Evolutionary conservation across 2,888 invertebrate species (phyloP), one percentile per base, ranked within the genome.

Genomic region (Therioaphis trifolii): DNA sequence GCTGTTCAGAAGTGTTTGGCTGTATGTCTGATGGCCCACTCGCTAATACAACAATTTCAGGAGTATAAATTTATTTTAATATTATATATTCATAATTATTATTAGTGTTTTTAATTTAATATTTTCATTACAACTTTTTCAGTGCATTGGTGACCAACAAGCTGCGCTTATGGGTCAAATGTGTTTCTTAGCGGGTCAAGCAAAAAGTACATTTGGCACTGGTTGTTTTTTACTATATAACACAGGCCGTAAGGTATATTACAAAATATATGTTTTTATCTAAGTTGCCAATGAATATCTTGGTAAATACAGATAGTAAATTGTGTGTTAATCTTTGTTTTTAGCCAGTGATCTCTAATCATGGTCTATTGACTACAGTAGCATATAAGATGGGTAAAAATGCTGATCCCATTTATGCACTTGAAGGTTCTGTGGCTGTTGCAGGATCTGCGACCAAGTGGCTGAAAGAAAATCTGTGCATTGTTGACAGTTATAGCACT

Each of bases 111-210:
- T 9, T 14, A 15, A 40, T 46, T 35, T 49, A 21, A 61, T 46
- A 40, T 12, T 29, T 43, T 63, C 49, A 35, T 40, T 49, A 3
- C 29, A 15, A 55, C 43, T n/a, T 69, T 58, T 12, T 58, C 11
- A 96, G 93, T 95, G 96, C 88, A 89, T 98, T 88, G 98, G 98
- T 29, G 99, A 99, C 89, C 99, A 99, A 88, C 98, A 98, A 88
- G 94, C 98, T 0, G 96, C 97, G 0, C 89, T 98, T 18, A 93
- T 98, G 0, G 98, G 98, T 0, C 97, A 98, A 88, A 93, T 94
- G 88, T 98, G 98, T 87, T 91, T 97, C 66, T 92, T 93, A 84
- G 92, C 93, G 0, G 98, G 98, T 0, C 94, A 95, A 88, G 96
- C 97, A 0, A 99, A 99, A 90, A 96, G 95, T 88, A 98, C 98